Base-by-base conservation (phyloP, 2,113 vertebrate species). In the Melanerpes aurifrons region DNA sequence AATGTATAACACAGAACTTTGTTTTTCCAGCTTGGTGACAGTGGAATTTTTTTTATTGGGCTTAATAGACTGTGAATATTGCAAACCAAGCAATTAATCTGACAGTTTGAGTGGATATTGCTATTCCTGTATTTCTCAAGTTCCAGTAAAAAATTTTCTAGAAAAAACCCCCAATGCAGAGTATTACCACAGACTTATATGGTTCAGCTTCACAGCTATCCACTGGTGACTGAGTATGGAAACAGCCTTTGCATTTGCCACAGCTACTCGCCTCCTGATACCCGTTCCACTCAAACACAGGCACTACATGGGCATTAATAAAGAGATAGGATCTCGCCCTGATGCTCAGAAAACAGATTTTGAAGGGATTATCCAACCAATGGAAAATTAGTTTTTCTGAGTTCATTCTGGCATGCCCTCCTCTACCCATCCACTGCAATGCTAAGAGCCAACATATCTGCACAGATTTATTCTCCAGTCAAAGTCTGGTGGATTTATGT, bases 151-250 rank as follows among this genome's bases (percentile, higher is more conserved):
- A 87, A 50, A 48, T 89, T 70, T 82, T 73, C 35, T 64, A 43
- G 47, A 80, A 71, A 59, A 80, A 95, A 77, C 71, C 62, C 56
- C 54, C 87, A 61, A 32, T 1, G 18, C 61, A 87, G 31, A 82
- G 56, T 26, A 67, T 47, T 63, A 92, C 53, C 74, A 89, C 24
- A 87, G 54, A 74, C 50, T 59, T 61, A 82, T 74, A 58, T 21
- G 26, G 72, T 70, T 76, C 57, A 43, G 62, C 59, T 82, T 79
- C n/a, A 32, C 57, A 80, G 71, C 53, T 73, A 32, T 8, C 0
- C 0, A 28, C 24, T 3, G 4, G 59, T 67, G 75, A 35, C 43
- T 0, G 0, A 26, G 31, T 31, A 53, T 0, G 0, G 35, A 73
- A 91, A 82, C 4, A 16, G 48, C 75, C 35, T 89, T 63, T 57